Evolutionary conservation across 2,113 vertebrate genomes (phyloP).

Genomic region (Nycticryphes semicollaris): DNA sequence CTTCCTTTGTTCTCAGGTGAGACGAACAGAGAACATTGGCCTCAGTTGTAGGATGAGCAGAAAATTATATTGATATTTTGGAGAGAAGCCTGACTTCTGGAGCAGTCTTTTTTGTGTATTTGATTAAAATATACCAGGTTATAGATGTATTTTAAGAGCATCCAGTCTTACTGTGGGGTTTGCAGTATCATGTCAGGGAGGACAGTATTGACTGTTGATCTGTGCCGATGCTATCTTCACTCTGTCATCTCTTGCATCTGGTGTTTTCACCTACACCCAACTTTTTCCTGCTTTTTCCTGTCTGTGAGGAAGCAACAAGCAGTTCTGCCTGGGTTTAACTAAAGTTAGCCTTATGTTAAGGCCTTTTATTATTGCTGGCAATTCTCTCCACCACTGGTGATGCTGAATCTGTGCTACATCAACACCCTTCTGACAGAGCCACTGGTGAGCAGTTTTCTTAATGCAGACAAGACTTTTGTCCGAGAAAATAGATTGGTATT

Average conservation of each 20-base stretch:
- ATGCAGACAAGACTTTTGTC: neutral
- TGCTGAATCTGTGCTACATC: neutral
- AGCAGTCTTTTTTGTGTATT: neutral
- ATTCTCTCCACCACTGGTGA: neutral
- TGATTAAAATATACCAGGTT: neutral
- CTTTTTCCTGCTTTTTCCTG: neutral
- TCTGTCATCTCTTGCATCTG: neutral
- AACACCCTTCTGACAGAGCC: neutral
- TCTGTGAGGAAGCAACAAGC: neutral
- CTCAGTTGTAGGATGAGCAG: neutral
- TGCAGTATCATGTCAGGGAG: neutral
- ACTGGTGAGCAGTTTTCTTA: neutral
- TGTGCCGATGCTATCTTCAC: neutral
- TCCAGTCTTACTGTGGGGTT: neutral
- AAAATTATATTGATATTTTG: neutral
- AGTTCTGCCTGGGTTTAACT: neutral
- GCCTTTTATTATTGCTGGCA: neutral
- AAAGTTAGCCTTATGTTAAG: rapidly evolving
- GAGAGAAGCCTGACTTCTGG: neutral
- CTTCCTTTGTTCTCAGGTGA: neutral
- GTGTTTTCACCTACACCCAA: neutral
- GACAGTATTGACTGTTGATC: neutral
- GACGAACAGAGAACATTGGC: neutral
- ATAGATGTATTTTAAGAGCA: neutral
- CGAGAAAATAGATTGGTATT: neutral